Evolutionary conservation across 2,113 vertebrate genomes (phyloP).

Genomic region (Dissostichus mawsoni): DNA sequence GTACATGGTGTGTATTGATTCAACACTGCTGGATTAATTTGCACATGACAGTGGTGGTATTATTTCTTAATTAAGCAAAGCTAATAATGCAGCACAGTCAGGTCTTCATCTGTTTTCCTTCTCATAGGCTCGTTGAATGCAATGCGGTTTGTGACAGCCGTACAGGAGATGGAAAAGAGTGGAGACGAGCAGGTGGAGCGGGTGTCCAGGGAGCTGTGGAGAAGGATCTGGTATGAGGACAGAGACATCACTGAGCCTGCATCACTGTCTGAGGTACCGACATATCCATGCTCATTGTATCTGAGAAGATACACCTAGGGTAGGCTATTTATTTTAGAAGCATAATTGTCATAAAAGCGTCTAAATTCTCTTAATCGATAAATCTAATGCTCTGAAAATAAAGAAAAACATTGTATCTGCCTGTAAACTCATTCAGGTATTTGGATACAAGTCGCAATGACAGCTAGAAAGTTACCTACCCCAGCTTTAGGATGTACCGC

Average conservation of each 20-base stretch:
- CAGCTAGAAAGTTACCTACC: too few species aligned
- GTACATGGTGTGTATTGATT: constrained; percentile 69
- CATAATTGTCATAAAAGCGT: too few species aligned
- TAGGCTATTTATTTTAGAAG: too few species aligned
- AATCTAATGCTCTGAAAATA: too few species aligned
- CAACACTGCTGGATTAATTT: not conserved
- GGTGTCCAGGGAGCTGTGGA: constrained; percentile 90
- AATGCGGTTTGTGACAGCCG: constrained; percentile 88
- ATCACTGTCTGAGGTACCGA: constrained; percentile 79
- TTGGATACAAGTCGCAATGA: too few species aligned
- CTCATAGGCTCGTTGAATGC: constrained; percentile 84
- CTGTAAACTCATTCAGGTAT: too few species aligned
- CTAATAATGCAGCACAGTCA: not conserved
- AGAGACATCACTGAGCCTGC: constrained; percentile 86
- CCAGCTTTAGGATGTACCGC: too few species aligned
- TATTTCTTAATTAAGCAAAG: not conserved
- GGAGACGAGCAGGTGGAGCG: constrained; percentile 79
- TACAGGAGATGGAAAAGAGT: constrained; percentile 73
- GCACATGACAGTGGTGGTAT: not conserved
- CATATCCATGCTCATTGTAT: too few species aligned
- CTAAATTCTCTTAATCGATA: too few species aligned
- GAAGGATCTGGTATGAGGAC: constrained; percentile 87
- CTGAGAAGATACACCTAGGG: too few species aligned
- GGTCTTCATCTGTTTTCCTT: not conserved
- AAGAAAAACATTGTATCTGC: too few species aligned